Evolutionary conservation across 2,797 vertebrate species (phyloP).

Genomic region (Anas flavirostris): DNA sequence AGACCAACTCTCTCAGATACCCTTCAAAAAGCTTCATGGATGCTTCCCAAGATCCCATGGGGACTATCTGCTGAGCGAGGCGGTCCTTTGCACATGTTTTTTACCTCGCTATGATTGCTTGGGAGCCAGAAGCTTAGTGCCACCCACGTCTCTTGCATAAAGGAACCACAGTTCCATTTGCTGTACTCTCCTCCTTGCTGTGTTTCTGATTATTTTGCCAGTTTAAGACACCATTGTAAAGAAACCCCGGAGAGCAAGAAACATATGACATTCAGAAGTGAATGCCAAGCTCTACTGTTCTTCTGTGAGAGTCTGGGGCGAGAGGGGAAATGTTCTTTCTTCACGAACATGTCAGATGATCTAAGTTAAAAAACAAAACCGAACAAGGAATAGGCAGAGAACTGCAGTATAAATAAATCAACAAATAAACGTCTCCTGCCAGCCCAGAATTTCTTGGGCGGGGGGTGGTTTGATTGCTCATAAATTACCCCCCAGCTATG

Average conservation of each 20-base stretch:
- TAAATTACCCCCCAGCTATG: slow-evolving; percentile 7
- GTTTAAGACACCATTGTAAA: slow-evolving; percentile 46
- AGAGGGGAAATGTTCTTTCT: background rate
- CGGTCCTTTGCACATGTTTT: slow-evolving; percentile 21
- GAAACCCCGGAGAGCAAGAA: slow-evolving; percentile 24
- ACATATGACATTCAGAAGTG: background rate
- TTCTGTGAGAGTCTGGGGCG: background rate
- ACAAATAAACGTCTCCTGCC: slow-evolving; percentile 51
- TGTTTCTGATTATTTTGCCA: slow-evolving; percentile 63
- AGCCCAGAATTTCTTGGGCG: background rate
- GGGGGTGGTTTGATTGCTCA: background rate
- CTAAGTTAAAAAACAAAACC: slow-evolving; percentile 29
- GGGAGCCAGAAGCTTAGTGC: slow-evolving; percentile 23
- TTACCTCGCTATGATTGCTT: background rate
- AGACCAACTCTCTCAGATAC: background rate
- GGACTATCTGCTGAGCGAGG: background rate
- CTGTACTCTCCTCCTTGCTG: slow-evolving; percentile 40
- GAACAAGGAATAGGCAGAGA: slow-evolving; percentile 35
- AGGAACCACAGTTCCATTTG: background rate
- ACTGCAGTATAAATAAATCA: slow-evolving; percentile 65
- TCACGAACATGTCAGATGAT: slow-evolving; percentile 12
- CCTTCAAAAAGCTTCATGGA: background rate
- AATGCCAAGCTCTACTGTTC: slow-evolving; percentile 18
- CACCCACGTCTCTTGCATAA: slow-evolving; percentile 31
- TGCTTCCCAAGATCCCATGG: background rate